Evolutionary conservation across 1,140 invertebrate genomes (phyloP), one percentile per base, ranked within the genome.

Genomic region (Drosophila sulfurigaster): DNA sequence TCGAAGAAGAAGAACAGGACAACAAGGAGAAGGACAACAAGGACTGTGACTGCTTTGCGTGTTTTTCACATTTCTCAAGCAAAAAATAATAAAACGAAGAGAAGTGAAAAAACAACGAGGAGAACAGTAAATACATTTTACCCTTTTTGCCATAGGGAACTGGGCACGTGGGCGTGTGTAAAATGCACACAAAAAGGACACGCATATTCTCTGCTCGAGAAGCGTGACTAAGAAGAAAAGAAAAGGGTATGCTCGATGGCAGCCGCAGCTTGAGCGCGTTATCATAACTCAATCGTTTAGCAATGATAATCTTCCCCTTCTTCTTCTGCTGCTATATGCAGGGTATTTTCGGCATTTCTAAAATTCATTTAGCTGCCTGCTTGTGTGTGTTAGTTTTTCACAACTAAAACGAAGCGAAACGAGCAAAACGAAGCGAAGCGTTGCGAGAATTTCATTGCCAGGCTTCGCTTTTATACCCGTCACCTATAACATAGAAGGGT

Each of bases 71-170:
- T 83, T 83, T 88, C 46, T 69, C 67, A 63, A 71, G 80, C 66
- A 78, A 64, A 70, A 70, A 85, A 72, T 64, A 68, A 28, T 46
- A 63, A 54, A 64, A 64, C 32, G 35, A 54, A 60, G 16, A 56
- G 30, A 38, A 49, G 11, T 43, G 30, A 69, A 73, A 45, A 58
- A 30, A 54, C 10, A 15, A 64, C 15, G 66, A 56, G 58, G 54
- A 58, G 20, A 57, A 67, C 49, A 64, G 75, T 85, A 89, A 81
- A 88, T 88, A 88, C 78, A 85, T 75, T 81, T 89, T 77, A 89
- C 87, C 85, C 81, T 87, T 88, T 69, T 62, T 65, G 8, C 35
- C 10, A 20, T 16, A 65, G 72, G 64, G 59, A 43, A 43, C 49
- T 68, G 54, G 59, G 20, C 66, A 65, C 68, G 83, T 83, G 83